Evolutionary conservation across 2,888 invertebrate genomes (phyloP).

Genomic region (Noctuana brunneofusca): DNA sequence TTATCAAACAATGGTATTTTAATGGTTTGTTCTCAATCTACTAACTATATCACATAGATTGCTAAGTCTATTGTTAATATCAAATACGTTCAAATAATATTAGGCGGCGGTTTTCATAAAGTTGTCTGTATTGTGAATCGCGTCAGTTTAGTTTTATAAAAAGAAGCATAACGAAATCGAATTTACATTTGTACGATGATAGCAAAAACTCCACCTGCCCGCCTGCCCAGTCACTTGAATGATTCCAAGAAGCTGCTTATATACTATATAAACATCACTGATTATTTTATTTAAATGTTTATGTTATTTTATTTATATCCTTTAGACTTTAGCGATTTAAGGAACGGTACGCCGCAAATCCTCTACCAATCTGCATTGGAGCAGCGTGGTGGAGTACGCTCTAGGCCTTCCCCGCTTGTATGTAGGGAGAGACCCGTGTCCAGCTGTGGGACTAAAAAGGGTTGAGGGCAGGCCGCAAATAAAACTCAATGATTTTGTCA

Average conservation of each 20-base stretch:
- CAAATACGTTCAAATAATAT: background rate
- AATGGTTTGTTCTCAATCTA: too few relatives aligned
- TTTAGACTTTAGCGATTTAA: too few relatives aligned
- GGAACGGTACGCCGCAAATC: too few relatives aligned
- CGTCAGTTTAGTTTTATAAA: constrained; percentile 5
- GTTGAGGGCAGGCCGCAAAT: too few relatives aligned
- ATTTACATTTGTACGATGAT: constrained; percentile 1
- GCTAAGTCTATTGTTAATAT: too few relatives aligned
- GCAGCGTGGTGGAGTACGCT: too few relatives aligned
- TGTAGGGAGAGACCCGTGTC: too few relatives aligned
- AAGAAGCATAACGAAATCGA: constrained; percentile 22
- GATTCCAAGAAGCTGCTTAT: constrained; percentile 8
- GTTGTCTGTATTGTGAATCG: constrained; percentile 1
- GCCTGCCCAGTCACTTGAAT: background rate
- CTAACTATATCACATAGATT: too few relatives aligned
- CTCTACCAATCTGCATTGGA: too few relatives aligned
- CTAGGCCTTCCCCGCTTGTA: too few relatives aligned
- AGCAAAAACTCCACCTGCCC: constrained; percentile 11
- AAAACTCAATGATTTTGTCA: too few relatives aligned
- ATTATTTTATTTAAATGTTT: background rate
- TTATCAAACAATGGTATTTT: background rate
- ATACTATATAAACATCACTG: background rate
- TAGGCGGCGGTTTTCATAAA: background rate
- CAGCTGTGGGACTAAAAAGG: too few relatives aligned
- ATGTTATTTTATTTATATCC: background rate